These are phyloP conservation scores for Spinus pinus DNA, from an alignment of 2,797 vertebrate genomes.

Conservation along the genomic window DNA sequence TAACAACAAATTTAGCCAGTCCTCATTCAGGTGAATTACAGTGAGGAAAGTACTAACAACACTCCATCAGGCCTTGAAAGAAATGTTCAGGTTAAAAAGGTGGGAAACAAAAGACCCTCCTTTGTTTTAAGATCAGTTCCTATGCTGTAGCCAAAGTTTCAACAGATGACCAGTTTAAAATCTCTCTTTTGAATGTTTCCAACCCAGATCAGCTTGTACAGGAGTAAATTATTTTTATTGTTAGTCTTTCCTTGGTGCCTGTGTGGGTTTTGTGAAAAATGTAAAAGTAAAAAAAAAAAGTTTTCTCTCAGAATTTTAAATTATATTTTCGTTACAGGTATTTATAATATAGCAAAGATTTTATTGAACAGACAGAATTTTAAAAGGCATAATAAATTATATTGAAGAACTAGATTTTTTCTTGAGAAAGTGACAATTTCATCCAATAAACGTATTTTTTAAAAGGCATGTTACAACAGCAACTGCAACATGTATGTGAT, in stretches of 20 bases:
- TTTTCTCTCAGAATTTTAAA: constrained; percentile 77
- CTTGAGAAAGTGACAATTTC: constrained; percentile 72
- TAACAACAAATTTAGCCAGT: background rate
- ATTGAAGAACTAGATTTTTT: constrained; percentile 74
- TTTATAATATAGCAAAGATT: constrained; percentile 79
- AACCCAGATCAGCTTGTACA: constrained; percentile 64
- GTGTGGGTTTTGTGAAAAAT: constrained; percentile 76
- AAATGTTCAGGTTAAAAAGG: background rate
- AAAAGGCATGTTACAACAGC: constrained; percentile 75
- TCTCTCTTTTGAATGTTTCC: constrained; percentile 71
- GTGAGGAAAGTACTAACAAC: background rate
- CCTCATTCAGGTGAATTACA: background rate
- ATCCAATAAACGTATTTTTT: constrained; percentile 80
- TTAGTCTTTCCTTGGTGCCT: constrained; percentile 73
- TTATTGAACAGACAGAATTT: constrained; percentile 76
- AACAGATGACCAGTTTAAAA: constrained; percentile 49
- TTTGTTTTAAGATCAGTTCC: constrained; percentile 30
- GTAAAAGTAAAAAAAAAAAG: constrained; percentile 59
- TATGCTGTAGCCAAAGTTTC: constrained; percentile 56
- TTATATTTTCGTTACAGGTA: constrained; percentile 83
- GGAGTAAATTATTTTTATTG: constrained; percentile 72
- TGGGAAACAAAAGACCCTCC: background rate
- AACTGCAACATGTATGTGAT: constrained; percentile 71
- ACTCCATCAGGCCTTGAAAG: background rate
- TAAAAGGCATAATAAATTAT: constrained; percentile 78